Conservation (phyloP, 2,888 invertebrate genomes). For the Leptopilina myrica region DNA sequence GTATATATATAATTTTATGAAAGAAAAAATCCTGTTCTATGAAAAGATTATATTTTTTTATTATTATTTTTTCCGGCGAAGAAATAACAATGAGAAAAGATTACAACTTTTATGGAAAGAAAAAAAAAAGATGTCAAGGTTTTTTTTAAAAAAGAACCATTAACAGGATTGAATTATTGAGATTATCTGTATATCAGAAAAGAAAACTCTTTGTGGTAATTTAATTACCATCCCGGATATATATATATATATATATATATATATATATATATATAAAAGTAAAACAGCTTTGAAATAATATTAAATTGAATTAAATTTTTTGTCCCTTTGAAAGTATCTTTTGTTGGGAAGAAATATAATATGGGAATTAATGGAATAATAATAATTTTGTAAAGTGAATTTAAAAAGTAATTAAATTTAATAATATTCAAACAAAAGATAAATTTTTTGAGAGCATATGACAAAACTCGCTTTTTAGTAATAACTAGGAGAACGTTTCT, state of each 20-base stretch:
- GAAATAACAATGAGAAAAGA: not conserved
- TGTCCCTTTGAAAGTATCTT: not conserved
- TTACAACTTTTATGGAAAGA: not conserved
- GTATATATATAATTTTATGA: too few species aligned
- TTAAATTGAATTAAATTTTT: not conserved
- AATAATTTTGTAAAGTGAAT: conserved; percentile 15
- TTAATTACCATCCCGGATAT: not conserved
- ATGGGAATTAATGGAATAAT: not conserved
- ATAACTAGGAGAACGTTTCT: too few species aligned
- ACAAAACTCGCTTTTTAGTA: not conserved
- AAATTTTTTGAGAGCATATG: conserved; percentile 20
- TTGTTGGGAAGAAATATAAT: not conserved
- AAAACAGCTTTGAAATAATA: not conserved
- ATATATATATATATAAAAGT: not conserved
- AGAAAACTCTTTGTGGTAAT: not conserved
- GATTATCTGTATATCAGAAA: conserved; percentile 1
- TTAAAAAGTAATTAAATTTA: conserved; percentile 35
- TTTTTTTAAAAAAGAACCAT: not conserved
- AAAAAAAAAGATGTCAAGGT: not conserved
- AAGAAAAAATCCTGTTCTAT: not conserved
- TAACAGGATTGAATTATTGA: not conserved
- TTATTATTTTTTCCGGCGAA: not conserved
- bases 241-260: not conserved
- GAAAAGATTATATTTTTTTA: not conserved
- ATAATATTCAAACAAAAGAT: conserved; percentile 13